These are phyloP conservation scores for Podiceps cristatus DNA, from an alignment of 2,113 vertebrate species.

Conservation along the genomic window DNA sequence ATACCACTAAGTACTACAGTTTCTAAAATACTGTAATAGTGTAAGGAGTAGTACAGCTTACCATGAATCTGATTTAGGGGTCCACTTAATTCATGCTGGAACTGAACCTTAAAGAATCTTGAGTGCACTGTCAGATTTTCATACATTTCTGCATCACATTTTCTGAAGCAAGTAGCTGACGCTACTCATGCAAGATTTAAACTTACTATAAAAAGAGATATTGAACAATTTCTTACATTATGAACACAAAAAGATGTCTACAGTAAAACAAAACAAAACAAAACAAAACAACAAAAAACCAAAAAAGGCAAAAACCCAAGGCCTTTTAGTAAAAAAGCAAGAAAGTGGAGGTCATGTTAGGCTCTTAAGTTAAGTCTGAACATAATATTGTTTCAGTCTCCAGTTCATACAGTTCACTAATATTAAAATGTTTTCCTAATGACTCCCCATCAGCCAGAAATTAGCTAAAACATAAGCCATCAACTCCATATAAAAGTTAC, in stretches of 20 bases:
- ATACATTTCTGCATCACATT: neutral
- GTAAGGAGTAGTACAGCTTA: neutral
- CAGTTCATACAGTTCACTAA: neutral
- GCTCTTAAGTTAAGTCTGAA: neutral
- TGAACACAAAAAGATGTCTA: neutral
- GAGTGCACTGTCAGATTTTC: neutral
- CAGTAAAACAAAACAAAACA: neutral
- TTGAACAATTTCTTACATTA: neutral
- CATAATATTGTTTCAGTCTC: neutral
- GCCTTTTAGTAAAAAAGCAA: neutral
- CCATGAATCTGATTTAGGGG: neutral
- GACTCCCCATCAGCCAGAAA: neutral
- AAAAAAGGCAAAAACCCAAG: neutral
- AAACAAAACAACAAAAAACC: no score
- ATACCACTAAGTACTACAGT: neutral
- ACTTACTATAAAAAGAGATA: neutral
- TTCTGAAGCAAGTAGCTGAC: neutral
- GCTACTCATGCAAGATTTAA: neutral
- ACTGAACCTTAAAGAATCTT: neutral
- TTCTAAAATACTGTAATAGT: neutral
- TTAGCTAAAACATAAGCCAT: neutral
- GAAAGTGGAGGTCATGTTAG: neutral
- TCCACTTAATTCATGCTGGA: neutral
- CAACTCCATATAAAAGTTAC: neutral
- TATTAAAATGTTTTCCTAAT: neutral